These are phyloP conservation scores for Diceros bicornis DNA, from an alignment of 2,797 vertebrate species.

Conservation along the genomic window DNA sequence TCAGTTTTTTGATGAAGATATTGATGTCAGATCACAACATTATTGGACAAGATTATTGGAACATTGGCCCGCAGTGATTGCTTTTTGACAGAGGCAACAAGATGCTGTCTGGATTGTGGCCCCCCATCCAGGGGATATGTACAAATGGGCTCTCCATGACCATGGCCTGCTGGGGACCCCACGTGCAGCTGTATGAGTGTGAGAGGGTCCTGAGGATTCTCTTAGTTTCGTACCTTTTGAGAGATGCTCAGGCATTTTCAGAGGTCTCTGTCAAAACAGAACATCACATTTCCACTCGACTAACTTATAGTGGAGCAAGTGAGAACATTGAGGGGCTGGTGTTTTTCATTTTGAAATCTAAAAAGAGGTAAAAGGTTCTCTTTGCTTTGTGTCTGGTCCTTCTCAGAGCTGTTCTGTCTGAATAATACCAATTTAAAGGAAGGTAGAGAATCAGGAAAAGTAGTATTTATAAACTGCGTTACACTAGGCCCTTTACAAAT, in stretches of 20 bases:
- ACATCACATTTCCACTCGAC: neutral
- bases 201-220: neutral
- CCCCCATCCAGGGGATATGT: neutral
- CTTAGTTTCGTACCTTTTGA: neutral
- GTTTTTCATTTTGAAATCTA: constrained; percentile 41
- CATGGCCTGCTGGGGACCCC: neutral
- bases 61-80: neutral
- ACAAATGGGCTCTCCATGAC: neutral
- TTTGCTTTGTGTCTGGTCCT: neutral
- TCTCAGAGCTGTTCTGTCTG: neutral
- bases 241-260: constrained; percentile 1
- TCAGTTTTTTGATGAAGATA: neutral
- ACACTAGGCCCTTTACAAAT: neutral
- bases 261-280: neutral
- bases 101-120: neutral
- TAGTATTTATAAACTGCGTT: neutral
- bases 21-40: neutral
- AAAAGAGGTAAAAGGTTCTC: neutral
- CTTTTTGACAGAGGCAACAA: neutral
- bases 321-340: neutral
- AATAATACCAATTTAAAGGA: neutral
- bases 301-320: neutral
- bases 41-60: neutral
- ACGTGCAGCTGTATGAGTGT: neutral
- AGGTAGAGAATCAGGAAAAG: neutral